These are phyloP conservation scores for Drosophila kanapiae DNA, from an alignment of 1,140 invertebrate genomes.

Conservation along the genomic window DNA sequence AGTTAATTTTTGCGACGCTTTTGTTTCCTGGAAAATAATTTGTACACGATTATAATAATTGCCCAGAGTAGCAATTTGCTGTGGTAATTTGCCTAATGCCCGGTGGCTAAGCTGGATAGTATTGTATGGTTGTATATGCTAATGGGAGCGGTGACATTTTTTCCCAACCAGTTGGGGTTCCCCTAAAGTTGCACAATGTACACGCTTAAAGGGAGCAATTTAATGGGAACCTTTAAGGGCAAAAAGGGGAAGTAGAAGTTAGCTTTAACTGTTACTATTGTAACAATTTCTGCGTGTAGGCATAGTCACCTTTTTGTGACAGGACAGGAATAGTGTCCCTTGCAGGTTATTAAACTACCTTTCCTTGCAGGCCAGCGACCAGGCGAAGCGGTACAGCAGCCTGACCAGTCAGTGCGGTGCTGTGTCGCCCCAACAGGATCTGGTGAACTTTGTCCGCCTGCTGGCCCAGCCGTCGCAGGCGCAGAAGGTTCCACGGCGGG, in stretches of 20 bases:
- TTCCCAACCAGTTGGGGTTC: background rate
- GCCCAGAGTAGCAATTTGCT: conserved; percentile 63
- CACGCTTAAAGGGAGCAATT: background rate
- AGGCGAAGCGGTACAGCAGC: conserved; percentile 91
- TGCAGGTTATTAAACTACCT: background rate
- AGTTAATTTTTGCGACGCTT: conserved; percentile 54
- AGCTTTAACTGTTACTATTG: background rate
- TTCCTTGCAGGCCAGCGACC: conserved; percentile 89
- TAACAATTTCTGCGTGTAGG: background rate
- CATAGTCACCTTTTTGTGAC: conserved; percentile 2
- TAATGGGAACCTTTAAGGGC: background rate
- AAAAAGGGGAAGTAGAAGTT: background rate
- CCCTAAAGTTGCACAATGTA: background rate
- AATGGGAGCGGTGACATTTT: background rate
- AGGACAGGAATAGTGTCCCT: background rate
- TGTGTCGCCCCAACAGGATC: conserved; percentile 89
- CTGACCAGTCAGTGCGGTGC: conserved; percentile 90
- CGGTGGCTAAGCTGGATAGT: background rate
- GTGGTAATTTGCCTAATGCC: conserved; percentile 71
- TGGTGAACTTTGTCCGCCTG: conserved; percentile 90
- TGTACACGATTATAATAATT: conserved; percentile 75
- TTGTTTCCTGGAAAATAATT: conserved; percentile 65
- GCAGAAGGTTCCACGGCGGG: conserved; percentile 87
- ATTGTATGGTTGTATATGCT: background rate
- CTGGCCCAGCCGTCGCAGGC: conserved; percentile 87